Base-by-base conservation (phyloP, 2,113 vertebrate species). In the Ammospiza nelsoni region DNA sequence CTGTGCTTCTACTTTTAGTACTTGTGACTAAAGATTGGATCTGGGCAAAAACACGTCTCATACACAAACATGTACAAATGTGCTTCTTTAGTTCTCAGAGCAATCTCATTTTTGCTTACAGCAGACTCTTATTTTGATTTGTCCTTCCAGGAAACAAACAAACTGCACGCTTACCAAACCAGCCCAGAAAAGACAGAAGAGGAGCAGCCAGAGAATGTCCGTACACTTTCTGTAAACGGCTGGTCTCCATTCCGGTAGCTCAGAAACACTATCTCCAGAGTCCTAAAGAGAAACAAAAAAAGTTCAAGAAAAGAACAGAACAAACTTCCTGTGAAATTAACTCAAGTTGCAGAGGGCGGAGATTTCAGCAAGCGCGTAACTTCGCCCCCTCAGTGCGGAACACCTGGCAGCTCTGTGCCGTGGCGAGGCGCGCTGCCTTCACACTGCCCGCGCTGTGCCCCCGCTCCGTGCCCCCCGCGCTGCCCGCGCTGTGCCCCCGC, bases 111-210 rank as follows among this genome's bases (percentile, higher is more conserved):
- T 87, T 66, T 23, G 6, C 27, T 65, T 52, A 19, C 1, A 48
- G n/a, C 10, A 62, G 48, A 35, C 21, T 54, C 54, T 35, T 7
- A 20, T 18, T 67, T 62, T 65, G 18, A 23, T 10, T 44, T 28
- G 74, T 43, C 27, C 35, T 68, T 80, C 21, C 37, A 41, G 33
- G 9, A 55, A 57, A 11, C 15, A 62, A 83, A n/a, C 44, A 59
- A 62, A n/a, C 25, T 33, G 35, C 18, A 9, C 15, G 91, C 98
- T 98, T 96, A 98, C 98, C 98, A 97, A 95, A 72, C 98, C 98
- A 73, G 95, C 84, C 98, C 98, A 98, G 84, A 98, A 98, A 49
- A 98, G 92, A 84, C 98, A 98, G 96, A 98, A 98, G 66, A 98
- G 37, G 37, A 97, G 69, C 72, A 98, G 43, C 98, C 98, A 98